Base-by-base conservation (phyloP, 1,140 invertebrate species). In the Agrypnia vestita region DNA sequence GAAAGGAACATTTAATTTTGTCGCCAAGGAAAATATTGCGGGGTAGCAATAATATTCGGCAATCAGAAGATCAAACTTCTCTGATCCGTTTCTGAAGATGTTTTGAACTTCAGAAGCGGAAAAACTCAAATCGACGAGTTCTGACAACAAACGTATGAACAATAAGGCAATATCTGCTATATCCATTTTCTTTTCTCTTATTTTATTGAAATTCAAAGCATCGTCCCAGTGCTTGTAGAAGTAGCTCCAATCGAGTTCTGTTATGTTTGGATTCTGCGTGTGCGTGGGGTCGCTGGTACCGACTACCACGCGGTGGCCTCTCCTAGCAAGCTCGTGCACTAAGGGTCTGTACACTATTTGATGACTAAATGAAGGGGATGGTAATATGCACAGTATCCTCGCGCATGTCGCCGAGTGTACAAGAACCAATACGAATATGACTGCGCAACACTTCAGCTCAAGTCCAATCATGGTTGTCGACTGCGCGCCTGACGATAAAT, bases 31-130 rank as follows among this genome's bases (percentile, higher is more conserved):
- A 21, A 35, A 55, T 3, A 53, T 1, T n/a, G 11, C 11, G n/a
- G 64, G 77, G 35, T 17, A 43, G 7, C n/a, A n/a, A 0, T 0
- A 15, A 13, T 82, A 83, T 82, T 86, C 86, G 0, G 84, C 80
- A n/a, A 86, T 85, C 8, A 86, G n/a, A 46, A 86, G 80, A 83
- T 86, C 85, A 62, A 86, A 86, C 3, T 83, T 35, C 13, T 84
- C 73, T 6, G 80, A 76, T 61, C 73, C 67, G 61, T 84, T 84
- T 12, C 83, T 49, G 10, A 86, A 80, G 21, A 86, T 62, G 43
- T 84, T 73, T 82, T 85, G 81, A 6, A 85, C 79, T 79, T 85
- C 82, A 0, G 82, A 56, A 64, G 80, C 74, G 1, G 78, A 69
- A 25, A 84, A 49, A 43, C 82, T 69, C 21, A 81, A 35, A 19